Conservation (phyloP, 2,888 invertebrate genomes). For the Oithona nana region DNA sequence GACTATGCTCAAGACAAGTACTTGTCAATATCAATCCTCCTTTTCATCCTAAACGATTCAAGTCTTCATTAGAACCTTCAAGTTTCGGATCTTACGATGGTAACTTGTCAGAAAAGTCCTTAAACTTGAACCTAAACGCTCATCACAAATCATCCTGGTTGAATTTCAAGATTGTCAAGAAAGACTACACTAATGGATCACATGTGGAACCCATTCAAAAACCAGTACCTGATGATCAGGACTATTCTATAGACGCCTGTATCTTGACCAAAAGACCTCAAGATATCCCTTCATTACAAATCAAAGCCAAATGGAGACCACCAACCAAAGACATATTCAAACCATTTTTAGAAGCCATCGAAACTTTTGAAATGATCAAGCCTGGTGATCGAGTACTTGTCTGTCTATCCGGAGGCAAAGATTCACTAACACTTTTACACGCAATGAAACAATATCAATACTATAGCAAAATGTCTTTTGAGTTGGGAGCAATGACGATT, state of each 20-base stretch:
- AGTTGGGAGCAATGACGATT: constrained; percentile 48
- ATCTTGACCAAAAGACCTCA: neutral
- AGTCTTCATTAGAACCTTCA: neutral
- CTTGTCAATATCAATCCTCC: neutral
- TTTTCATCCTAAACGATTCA: neutral
- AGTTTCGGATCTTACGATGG: neutral
- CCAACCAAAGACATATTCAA: constrained; percentile 16
- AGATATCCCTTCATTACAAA: neutral
- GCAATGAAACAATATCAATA: constrained; percentile 64
- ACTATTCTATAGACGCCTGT: neutral
- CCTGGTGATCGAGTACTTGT: constrained; percentile 63
- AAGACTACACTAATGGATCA: neutral
- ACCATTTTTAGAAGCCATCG: constrained; percentile 40
- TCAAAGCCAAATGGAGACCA: neutral
- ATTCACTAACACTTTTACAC: constrained; percentile 64
- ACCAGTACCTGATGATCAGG: neutral
- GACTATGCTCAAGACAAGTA: neutral
- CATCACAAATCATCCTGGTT: neutral
- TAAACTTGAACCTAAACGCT: neutral
- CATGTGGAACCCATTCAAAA: neutral
- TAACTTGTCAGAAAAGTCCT: neutral
- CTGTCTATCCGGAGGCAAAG: constrained; percentile 63
- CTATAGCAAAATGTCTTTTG: constrained; percentile 49
- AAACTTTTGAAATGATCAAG: constrained; percentile 61
- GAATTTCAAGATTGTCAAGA: neutral